Evolutionary conservation across 2,888 invertebrate genomes (phyloP).

Genomic region (Poecilus cupreus): DNA sequence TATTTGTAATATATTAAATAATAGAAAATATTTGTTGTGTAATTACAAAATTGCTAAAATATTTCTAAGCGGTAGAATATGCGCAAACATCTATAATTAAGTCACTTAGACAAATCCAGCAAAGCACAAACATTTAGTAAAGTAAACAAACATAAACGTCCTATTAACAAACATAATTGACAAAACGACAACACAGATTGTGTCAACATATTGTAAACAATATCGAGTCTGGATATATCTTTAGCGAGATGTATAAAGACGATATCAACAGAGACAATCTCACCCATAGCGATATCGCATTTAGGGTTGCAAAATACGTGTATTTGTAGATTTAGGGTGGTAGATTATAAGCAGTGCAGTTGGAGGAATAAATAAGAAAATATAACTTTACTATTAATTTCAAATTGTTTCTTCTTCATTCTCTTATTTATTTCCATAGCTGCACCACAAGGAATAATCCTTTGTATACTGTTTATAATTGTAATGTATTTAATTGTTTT

Average conservation of each 20-base stretch:
- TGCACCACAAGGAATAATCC: neutral
- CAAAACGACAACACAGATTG: neutral
- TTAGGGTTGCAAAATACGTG: neutral
- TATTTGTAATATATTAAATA: no score
- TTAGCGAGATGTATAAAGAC: neutral
- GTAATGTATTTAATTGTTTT: neutral
- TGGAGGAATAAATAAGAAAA: neutral
- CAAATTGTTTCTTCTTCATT: no score
- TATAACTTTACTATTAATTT: no score
- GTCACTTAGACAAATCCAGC: neutral
- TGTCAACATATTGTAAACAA: neutral
- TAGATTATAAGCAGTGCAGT: neutral
- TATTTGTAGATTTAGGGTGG: neutral
- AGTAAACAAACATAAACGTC: neutral
- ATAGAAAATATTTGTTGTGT: neutral
- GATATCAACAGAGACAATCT: conserved; percentile 14
- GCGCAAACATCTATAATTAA: neutral
- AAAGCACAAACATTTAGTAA: neutral
- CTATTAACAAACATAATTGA: neutral
- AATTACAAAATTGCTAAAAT: neutral
- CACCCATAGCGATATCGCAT: neutral
- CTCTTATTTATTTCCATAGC: neutral
- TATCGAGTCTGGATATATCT: neutral
- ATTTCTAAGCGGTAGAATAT: neutral
- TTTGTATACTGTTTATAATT: neutral